These are phyloP conservation scores for Thysanoteuthis rhombus DNA, from an alignment of 2,888 invertebrate genomes.

Conservation along the genomic window DNA sequence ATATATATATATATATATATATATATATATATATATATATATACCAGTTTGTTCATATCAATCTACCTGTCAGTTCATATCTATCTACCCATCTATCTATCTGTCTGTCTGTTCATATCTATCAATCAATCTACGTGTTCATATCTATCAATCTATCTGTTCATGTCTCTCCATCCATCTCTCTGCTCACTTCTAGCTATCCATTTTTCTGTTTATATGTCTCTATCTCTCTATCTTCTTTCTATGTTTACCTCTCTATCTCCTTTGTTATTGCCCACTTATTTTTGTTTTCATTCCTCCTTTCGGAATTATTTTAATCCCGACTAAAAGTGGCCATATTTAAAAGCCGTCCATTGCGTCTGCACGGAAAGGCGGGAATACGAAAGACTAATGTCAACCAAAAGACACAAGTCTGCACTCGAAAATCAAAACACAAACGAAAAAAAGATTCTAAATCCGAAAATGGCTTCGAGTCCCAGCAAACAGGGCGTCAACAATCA, in stretches of 20 bases:
- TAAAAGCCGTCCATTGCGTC: neutral
- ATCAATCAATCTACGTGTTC: neutral
- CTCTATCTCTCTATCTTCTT: neutral
- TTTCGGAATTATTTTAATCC: neutral
- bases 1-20: no score
- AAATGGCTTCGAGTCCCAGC: neutral
- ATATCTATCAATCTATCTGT: neutral
- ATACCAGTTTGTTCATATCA: no score
- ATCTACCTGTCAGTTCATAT: no score
- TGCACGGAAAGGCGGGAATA: neutral
- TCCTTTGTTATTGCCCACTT: no score
- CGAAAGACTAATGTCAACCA: neutral
- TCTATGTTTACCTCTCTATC: neutral
- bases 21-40: no score
- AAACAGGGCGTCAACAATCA: neutral
- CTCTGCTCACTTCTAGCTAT: neutral
- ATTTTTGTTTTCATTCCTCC: neutral
- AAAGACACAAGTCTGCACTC: neutral
- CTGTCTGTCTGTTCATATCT: no score
- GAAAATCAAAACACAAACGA: neutral
- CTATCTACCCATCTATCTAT: no score
- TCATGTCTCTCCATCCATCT: neutral
- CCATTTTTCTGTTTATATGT: no score
- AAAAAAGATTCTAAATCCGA: neutral
- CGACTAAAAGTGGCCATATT: neutral